Evolutionary conservation across 2,113 vertebrate genomes (phyloP).

Genomic region (Dromaius novaehollandiae): DNA sequence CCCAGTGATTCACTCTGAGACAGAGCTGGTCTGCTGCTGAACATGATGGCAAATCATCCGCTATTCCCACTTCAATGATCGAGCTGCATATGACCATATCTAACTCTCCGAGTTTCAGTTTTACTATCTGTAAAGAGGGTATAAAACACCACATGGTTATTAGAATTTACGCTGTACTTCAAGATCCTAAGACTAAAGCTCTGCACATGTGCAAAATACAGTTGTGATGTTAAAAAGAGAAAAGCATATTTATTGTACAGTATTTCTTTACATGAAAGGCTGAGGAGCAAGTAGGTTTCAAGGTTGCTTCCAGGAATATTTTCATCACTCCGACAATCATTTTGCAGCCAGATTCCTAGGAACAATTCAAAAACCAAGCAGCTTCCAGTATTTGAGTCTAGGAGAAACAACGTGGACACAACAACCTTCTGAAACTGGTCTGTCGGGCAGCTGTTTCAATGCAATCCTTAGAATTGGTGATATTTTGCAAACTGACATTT

Average conservation of each 20-base stretch:
- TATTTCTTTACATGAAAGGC: neutral
- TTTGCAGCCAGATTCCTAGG: neutral
- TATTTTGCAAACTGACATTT: neutral
- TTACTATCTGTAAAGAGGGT: neutral
- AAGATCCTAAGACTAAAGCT: neutral
- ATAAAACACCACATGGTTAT: neutral
- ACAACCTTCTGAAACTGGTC: neutral
- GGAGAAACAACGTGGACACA: neutral
- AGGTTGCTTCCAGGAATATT: neutral
- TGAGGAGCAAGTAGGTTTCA: neutral
- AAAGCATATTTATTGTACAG: fast-evolving
- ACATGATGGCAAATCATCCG: neutral
- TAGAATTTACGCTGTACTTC: neutral
- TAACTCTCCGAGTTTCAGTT: neutral
- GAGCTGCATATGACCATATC: neutral
- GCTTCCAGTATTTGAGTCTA: fast-evolving
- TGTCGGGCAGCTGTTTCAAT: neutral
- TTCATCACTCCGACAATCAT: neutral
- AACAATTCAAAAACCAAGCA: neutral
- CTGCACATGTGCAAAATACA: neutral
- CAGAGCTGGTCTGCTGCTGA: neutral
- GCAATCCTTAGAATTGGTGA: neutral
- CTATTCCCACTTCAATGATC: neutral
- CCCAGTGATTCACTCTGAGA: neutral
- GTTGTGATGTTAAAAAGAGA: neutral